Evolutionary conservation across 2,113 vertebrate species (phyloP).

Genomic region (Pao palembangensis): DNA sequence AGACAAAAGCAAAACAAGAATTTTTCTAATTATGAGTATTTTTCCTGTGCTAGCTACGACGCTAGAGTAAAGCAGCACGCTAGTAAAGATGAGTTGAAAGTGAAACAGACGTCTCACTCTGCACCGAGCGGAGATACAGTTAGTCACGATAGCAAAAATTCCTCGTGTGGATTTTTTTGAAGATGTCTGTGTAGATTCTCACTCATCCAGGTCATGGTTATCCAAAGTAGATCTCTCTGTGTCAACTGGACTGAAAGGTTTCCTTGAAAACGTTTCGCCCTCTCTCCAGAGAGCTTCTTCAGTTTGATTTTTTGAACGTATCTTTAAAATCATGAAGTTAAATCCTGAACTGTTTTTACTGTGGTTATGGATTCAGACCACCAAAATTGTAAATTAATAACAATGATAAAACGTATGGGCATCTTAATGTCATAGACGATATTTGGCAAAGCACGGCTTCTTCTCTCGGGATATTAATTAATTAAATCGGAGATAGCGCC

Average conservation of each 20-base stretch:
- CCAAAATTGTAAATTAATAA: too few relatives aligned
- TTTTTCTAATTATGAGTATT: too few relatives aligned
- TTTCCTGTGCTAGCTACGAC: background rate
- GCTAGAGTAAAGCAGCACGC: constrained; percentile 15
- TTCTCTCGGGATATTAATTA: background rate
- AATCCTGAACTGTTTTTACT: too few relatives aligned
- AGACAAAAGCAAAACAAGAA: too few relatives aligned
- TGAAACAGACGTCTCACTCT: background rate
- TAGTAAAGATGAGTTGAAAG: background rate
- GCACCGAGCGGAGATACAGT: background rate
- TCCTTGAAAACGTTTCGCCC: too few relatives aligned
- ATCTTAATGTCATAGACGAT: constrained; percentile 16
- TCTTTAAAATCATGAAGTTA: too few relatives aligned
- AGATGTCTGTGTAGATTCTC: background rate
- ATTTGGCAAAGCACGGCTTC: constrained; percentile 33
- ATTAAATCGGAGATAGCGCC: background rate
- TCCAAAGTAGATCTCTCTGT: too few relatives aligned
- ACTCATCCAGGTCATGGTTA: too few relatives aligned
- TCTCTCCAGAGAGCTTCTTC: too few relatives aligned
- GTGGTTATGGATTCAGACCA: too few relatives aligned
- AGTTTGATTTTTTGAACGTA: background rate
- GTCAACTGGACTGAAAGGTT: too few relatives aligned
- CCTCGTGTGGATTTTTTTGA: background rate
- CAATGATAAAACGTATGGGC: too few relatives aligned
- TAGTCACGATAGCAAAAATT: background rate